phyloP scores from a whole-genome alignment of 2,888 invertebrate species.

The Troides aeacus region DNA sequence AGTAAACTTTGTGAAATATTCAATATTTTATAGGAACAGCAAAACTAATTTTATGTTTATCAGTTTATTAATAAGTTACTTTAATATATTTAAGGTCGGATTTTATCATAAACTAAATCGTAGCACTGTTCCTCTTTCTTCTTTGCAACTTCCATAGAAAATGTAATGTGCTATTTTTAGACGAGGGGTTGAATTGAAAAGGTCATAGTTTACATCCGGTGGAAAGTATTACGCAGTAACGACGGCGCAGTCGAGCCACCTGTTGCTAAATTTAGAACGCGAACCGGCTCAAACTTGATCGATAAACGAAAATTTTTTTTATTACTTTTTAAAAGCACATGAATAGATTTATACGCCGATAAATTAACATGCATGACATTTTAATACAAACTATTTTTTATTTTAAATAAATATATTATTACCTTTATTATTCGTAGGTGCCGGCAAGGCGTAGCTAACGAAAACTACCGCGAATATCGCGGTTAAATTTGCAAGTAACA shows the following conservation, averaged over 20 bases:
- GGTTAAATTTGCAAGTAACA: constrained; percentile 68
- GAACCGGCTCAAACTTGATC: constrained; percentile 56
- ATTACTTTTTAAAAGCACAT: neutral
- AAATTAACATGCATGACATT: neutral
- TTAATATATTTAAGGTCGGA: neutral
- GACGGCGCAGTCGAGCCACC: constrained; percentile 59
- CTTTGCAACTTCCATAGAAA: neutral
- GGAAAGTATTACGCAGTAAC: constrained; percentile 56
- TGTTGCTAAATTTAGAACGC: constrained; percentile 76
- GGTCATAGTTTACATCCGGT: constrained; percentile 46
- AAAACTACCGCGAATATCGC: constrained; percentile 70
- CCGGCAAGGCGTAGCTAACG: constrained; percentile 59
- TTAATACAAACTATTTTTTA: neutral
- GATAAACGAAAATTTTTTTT: constrained; percentile 47
- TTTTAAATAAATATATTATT: constrained; percentile 24
- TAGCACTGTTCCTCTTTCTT: neutral
- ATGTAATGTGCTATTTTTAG: constrained; percentile 31
- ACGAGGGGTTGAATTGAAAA: constrained; percentile 42
- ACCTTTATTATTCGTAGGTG: constrained; percentile 71
- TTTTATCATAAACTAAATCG: neutral
- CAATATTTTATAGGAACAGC: too few relatives aligned
- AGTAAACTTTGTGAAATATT: too few relatives aligned
- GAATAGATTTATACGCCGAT: neutral
- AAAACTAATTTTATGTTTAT: neutral
- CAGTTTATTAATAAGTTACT: neutral